Percentiles rank a stretch among this genome's conserved stretches.
phyloP scores from a whole-genome alignment of 2,888 invertebrate species.

The Sphaeridia pumilis region DNA sequence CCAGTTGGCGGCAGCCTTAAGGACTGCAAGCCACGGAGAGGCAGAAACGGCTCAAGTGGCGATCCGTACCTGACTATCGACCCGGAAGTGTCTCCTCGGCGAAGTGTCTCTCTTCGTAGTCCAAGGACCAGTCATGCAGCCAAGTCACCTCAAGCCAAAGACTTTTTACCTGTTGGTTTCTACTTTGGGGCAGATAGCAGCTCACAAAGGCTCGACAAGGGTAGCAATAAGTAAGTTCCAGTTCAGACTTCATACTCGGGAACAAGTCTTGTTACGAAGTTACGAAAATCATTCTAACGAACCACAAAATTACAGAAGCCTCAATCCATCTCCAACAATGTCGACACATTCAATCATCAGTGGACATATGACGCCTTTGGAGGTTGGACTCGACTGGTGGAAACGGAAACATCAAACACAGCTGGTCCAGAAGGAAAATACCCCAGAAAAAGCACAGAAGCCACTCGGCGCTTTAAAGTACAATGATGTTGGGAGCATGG shows the following conservation, averaged over 20 bases:
- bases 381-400: constrained; percentile 25
- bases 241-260: neutral
- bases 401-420: constrained; percentile 13
- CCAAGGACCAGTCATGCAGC: constrained; percentile 9
- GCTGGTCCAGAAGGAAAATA: constrained; percentile 13
- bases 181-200: constrained; percentile 16
- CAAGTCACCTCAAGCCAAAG: constrained; percentile 8
- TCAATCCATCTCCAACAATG: constrained; percentile 14
- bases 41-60: constrained; percentile 8
- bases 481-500: constrained; percentile 45
- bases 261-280: neutral
- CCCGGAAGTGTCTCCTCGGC: constrained; percentile 9
- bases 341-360: constrained; percentile 26
- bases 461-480: constrained; percentile 40
- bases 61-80: constrained; percentile 14
- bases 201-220: constrained; percentile 7
- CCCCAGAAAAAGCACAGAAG: constrained; percentile 34
- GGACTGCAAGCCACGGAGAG: constrained; percentile 3
- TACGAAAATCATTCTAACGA: neutral
- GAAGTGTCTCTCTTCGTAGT: constrained; percentile 14
- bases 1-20: constrained; percentile 18
- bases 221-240: constrained; percentile 6
- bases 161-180: constrained; percentile 9
- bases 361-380: constrained; percentile 33
- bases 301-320: constrained; percentile 4